Percentiles rank a stretch among this genome's conserved stretches.
Conservation (phyloP, 2,113 vertebrate genomes). For the Pluvialis apricaria region DNA sequence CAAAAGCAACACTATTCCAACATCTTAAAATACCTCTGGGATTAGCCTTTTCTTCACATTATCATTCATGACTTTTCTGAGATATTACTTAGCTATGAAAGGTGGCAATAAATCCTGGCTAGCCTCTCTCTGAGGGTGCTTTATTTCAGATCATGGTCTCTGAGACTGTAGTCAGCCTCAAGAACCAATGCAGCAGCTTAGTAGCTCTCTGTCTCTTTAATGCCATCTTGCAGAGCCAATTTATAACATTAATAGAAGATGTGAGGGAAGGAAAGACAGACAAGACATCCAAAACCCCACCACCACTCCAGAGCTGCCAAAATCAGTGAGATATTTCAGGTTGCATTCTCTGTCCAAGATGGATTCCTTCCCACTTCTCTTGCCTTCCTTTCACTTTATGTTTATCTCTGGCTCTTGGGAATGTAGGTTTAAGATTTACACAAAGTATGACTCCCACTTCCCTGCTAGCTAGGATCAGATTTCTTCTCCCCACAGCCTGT, state of each 20-base stretch:
- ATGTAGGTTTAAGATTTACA: background rate
- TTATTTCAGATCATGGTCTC: background rate
- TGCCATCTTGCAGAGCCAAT: background rate
- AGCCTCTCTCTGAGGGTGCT: background rate
- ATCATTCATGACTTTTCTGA: background rate
- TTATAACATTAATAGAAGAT: background rate
- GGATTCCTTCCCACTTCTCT: background rate
- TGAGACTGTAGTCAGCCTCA: background rate
- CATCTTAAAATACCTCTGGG: background rate
- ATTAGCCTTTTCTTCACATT: background rate
- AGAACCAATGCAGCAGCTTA: background rate
- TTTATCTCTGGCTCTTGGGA: background rate
- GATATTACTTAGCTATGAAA: background rate
- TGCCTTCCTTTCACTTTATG: background rate
- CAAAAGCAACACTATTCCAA: background rate
- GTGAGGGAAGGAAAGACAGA: background rate
- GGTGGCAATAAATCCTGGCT: background rate
- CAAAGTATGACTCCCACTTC: background rate
- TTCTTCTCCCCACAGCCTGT: background rate
- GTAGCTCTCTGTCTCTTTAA: background rate
- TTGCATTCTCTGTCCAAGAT: background rate
- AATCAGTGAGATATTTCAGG: background rate
- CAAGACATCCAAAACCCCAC: background rate
- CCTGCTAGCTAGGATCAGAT: background rate
- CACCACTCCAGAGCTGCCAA: background rate